Evolutionary conservation across 2,113 vertebrate genomes (phyloP).

Genomic region (Arenaria interpres): DNA sequence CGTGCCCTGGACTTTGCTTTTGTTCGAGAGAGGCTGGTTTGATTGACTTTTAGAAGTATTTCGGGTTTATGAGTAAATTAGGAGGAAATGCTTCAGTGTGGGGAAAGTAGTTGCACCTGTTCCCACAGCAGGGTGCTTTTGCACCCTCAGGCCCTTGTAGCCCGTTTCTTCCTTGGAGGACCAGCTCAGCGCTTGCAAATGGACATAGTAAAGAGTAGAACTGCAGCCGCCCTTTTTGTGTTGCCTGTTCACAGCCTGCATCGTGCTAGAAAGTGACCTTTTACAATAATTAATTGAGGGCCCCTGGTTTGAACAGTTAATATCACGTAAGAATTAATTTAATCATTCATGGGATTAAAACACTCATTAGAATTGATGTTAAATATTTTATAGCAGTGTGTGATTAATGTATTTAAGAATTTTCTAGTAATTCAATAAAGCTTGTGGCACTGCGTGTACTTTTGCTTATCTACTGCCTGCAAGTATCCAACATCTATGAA

Average conservation of each 20-base stretch:
- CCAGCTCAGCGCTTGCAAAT: neutral
- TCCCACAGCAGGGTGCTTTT: neutral
- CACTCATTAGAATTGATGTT: neutral
- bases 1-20: neutral
- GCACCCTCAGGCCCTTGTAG: neutral
- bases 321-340: neutral
- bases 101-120: neutral
- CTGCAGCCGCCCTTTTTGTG: neutral
- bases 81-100: neutral
- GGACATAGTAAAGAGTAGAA: neutral
- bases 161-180: neutral
- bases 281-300: neutral
- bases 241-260: neutral
- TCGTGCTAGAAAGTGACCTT: neutral
- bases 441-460: neutral
- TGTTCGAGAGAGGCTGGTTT: neutral
- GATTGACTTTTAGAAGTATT: neutral
- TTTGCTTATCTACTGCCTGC: neutral
- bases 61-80: neutral
- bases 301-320: neutral
- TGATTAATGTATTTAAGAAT: slow-evolving; percentile 16
- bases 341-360: neutral
- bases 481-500: neutral
- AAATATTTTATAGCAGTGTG: slow-evolving; percentile 1
- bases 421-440: slow-evolving; percentile 24